These are phyloP conservation scores for Blera fallax DNA, from an alignment of 2,888 invertebrate genomes.

Conservation along the genomic window DNA sequence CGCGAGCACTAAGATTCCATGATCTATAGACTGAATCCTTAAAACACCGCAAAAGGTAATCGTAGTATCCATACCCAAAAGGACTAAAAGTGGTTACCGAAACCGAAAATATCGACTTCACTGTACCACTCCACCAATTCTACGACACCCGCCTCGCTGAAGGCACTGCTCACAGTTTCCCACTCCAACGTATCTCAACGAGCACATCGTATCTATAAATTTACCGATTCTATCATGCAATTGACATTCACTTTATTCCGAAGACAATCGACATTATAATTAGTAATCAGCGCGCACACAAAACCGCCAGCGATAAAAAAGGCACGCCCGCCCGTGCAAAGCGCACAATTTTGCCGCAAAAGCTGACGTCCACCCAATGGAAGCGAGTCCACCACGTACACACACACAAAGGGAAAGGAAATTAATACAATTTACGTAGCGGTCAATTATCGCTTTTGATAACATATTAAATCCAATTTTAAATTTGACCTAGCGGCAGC, in stretches of 20 bases:
- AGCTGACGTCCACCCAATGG: background rate
- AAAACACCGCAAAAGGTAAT: too few species aligned
- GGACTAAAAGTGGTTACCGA: background rate
- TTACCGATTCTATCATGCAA: constrained; percentile 54
- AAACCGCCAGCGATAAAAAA: constrained; percentile 37
- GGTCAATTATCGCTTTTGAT: constrained; percentile 73
- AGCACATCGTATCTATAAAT: constrained; percentile 11
- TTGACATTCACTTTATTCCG: constrained; percentile 65
- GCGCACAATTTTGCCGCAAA: constrained; percentile 21
- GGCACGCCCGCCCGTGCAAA: constrained; percentile 14
- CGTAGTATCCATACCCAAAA: background rate
- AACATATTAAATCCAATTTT: constrained; percentile 72
- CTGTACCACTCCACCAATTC: background rate
- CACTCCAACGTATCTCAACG: background rate
- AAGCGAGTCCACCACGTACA: background rate
- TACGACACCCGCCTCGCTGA: background rate
- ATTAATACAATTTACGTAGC: constrained; percentile 72
- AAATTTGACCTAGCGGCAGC: constrained; percentile 66
- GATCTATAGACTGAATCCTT: too few species aligned
- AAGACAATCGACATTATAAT: constrained; percentile 72
- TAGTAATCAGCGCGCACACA: constrained; percentile 64
- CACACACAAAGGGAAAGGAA: constrained; percentile 43
- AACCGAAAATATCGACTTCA: background rate
- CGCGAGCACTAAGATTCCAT: too few species aligned
- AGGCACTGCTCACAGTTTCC: background rate